phyloP scores from a whole-genome alignment of 2,113 vertebrate species.

The Pachypanchax playfairii region DNA sequence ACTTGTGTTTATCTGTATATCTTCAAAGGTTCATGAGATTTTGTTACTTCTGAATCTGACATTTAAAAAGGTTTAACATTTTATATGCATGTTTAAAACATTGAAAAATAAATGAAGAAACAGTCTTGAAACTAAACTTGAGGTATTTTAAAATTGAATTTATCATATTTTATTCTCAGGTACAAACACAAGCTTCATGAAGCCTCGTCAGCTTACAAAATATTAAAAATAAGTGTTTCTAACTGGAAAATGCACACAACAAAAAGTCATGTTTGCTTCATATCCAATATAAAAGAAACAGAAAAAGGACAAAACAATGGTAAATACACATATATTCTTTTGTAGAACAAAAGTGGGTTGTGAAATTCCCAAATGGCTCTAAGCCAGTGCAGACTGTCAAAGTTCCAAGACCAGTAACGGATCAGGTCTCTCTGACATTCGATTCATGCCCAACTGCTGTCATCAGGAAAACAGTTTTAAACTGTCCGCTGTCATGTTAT shows the following conservation, averaged over 20 bases:
- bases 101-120: no score
- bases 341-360: background rate
- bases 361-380: background rate
- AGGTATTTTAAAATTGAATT: background rate
- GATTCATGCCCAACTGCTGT: background rate
- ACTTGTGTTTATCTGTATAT: no score
- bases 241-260: slow-evolving; percentile 26
- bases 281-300: background rate
- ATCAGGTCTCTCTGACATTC: slow-evolving; percentile 2
- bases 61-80: no score
- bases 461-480: background rate
- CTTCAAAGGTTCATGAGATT: no score
- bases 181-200: background rate
- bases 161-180: slow-evolving; percentile 8
- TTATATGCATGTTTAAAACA: no score
- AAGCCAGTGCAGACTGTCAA: background rate
- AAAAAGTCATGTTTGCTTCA: background rate
- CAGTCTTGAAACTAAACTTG: background rate
- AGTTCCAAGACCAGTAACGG: background rate
- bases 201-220: slow-evolving; percentile 24
- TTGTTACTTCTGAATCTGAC: no score
- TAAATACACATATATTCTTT: no score
- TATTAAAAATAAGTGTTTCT: background rate
- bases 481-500: background rate
- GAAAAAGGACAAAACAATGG: no score